Base-by-base conservation (phyloP, 2,113 vertebrate genomes). In the Dolichallabes microphthalmus region DNA sequence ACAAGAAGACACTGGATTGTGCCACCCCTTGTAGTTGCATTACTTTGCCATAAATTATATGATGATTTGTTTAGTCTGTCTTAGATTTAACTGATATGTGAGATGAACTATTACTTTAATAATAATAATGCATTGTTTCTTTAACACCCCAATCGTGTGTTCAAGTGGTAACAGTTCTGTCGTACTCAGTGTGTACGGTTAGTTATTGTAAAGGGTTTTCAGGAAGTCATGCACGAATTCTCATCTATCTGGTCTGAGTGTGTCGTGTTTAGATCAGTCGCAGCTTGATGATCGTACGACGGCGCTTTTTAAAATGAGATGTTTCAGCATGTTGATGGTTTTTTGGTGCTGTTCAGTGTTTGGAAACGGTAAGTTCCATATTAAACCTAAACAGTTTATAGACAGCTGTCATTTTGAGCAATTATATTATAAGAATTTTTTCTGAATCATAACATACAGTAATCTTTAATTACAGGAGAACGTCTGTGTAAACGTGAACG, bases 381-480 rank as follows among this genome's bases (percentile, higher is more conserved):
- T 11, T 13, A 27, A 64, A 27, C 2, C 63, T 64, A 7, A 2
- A 64, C 2, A 13, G 25, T 64, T 64, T 11, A 27, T 64, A 64
- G n/a, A 64, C 27, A 13, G n/a, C 61, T 27, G 64, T 32, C 13
- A 6, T 66, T 66, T 12, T 66, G 8, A 13, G 5, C 22, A 20
- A 61, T 61, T 22, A 61, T 25, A 25, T n/a, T n/a, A n/a, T n/a
- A n/a, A n/a, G n/a, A n/a, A n/a, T 35, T 39, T 39, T 7, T 53
- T 45, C 27, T 2, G 22, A 77, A 77, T 77, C 27, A 3, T 30
- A 55, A 30, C 53, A 17, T 11, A 35, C 32, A 35, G 32, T 35
- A 27, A 12, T 53, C 9, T 78, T 77, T 30, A 45, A 0, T 50
- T 75, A 17, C 74, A 89, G 88, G 27, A 45, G 22, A 85, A 27